Evolutionary conservation across 2,888 invertebrate species (phyloP).

Genomic region (Macrosiphum euphorbiae): DNA sequence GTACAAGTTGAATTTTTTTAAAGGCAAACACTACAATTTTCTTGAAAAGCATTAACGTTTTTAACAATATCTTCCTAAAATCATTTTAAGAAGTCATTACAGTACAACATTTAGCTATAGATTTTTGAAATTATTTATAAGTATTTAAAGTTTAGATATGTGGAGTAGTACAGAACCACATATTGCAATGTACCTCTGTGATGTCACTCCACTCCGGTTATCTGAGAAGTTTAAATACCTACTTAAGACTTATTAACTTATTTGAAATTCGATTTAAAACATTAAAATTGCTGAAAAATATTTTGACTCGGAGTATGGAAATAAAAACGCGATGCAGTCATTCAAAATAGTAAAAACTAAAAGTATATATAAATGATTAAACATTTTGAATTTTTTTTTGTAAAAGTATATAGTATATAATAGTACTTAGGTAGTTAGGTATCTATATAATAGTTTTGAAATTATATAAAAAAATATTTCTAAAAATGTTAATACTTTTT

Average conservation of each 20-base stretch:
- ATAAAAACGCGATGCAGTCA: background rate
- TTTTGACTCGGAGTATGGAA: background rate
- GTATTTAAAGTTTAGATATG: background rate
- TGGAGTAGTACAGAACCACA: background rate
- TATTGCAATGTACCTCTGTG: background rate
- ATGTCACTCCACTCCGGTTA: background rate
- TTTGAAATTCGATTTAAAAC: background rate
- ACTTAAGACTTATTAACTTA: background rate
- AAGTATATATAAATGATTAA: background rate
- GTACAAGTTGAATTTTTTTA: background rate
- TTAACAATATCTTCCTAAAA: background rate
- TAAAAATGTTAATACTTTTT: background rate
- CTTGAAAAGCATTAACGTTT: background rate
- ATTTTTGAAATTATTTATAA: background rate
- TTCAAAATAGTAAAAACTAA: background rate
- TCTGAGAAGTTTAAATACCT: background rate
- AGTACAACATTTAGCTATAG: background rate
- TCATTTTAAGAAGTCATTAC: background rate
- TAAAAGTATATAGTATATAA: too few relatives aligned
- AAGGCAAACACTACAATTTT: background rate
- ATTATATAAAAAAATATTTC: background rate
- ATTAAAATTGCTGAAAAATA: background rate
- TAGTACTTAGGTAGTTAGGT: too few relatives aligned
- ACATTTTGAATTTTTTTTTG: background rate
- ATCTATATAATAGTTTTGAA: background rate